Base-by-base conservation (phyloP, 1,140 invertebrate species). In the Lepidurus arcticus region DNA sequence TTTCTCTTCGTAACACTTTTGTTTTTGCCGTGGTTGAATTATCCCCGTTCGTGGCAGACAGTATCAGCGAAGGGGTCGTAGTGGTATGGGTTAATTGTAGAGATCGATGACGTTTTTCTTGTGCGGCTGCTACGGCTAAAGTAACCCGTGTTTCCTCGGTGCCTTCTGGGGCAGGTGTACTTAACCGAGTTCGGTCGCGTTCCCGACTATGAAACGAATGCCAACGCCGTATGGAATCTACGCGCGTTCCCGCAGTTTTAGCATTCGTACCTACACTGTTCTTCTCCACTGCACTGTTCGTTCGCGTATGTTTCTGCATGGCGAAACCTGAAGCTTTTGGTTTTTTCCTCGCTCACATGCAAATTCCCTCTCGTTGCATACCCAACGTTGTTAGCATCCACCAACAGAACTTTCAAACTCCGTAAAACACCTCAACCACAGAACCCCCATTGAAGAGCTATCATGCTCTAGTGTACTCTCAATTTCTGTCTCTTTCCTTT, bases 161-260 rank as follows among this genome's bases (percentile, higher is more conserved):
- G 73, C 74, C 11, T n/a, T 42, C 73, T 34, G 44, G 65, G 26
- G 44, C 74, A 42, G 79, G 76, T 73, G 78, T 47, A 44, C 80
- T 76, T 75, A 76, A 78, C 24, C 65, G 74, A 44, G 74, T 26
- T 44, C n/a, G 74, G 34, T 77, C 78, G 11, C 79, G 80, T 7
- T 81, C 78, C 10, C 44, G 84, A 82, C 13, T 84, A 78, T 88
- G 87, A 80, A 88, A 88, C 79, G 87, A 88, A 83, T 88, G 88
- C 87, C 88, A 88, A 80, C 88, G 83, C 44, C 87, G 83, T 77
- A 88, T 87, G 16, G 87, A 86, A 34, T 82, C 82, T 65, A 43
- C 34, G 21, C 43, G 44, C 16, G 13, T 26, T 13, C 45, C 45
- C n/a, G 42, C 34, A 53, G 44, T 53, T 24, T 16, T 65, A 26